These are phyloP conservation scores for Dicyrtomina minuta DNA, from an alignment of 2,888 invertebrate species.

Conservation along the genomic window DNA sequence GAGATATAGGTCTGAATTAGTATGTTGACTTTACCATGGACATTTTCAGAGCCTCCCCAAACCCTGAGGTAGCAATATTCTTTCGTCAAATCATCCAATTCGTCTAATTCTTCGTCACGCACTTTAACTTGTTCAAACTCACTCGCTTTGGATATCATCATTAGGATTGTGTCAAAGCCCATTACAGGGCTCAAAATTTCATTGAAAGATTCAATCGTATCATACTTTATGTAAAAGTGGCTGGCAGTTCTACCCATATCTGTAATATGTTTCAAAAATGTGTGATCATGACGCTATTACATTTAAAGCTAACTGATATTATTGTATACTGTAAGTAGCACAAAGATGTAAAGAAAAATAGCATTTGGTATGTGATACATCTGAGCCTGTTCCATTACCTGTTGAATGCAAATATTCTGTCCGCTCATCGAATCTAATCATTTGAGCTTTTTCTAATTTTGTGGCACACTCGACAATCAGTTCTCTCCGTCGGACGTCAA, in stretches of 20 bases:
- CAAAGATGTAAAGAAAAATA: not conserved
- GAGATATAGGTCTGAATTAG: slow-evolving; percentile 88
- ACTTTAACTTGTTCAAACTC: slow-evolving; percentile 96
- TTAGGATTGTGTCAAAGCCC: slow-evolving; percentile 82
- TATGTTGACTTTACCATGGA: slow-evolving; percentile 93
- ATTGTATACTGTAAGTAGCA: not conserved
- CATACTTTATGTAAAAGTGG: slow-evolving; percentile 95
- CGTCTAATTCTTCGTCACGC: slow-evolving; percentile 91
- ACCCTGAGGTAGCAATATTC: slow-evolving; percentile 77
- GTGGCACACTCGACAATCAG: slow-evolving; percentile 78
- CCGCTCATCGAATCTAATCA: slow-evolving; percentile 86
- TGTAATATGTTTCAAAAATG: slow-evolving; percentile 51
- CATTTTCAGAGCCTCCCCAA: slow-evolving; percentile 80
- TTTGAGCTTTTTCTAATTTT: slow-evolving; percentile 83
- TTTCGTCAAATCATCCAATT: slow-evolving; percentile 75
- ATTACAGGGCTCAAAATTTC: slow-evolving; percentile 76
- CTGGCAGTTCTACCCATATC: slow-evolving; percentile 95
- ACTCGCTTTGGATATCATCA: slow-evolving; percentile 85
- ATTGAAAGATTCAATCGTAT: slow-evolving; percentile 91
- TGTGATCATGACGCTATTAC: not conserved
- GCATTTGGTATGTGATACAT: not conserved
- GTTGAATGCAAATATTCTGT: slow-evolving; percentile 71
- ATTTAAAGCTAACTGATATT: not conserved
- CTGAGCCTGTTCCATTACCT: slow-evolving; percentile 51
- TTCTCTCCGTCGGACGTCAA: slow-evolving; percentile 75